Conservation (phyloP, 2,113 vertebrate species). For the Plecotus auritus region DNA sequence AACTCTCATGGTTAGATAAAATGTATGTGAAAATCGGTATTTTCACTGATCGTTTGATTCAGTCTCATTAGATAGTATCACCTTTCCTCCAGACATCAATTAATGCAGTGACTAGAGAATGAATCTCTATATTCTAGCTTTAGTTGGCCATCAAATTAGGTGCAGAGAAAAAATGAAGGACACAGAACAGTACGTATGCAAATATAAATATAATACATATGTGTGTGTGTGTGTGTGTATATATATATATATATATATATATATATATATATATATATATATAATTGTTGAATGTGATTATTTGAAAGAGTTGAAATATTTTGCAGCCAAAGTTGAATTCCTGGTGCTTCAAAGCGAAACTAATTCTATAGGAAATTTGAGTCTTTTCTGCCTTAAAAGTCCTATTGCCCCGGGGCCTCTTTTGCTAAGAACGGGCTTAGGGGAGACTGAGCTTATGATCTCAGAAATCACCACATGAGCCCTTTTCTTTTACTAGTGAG, state of each 20-base stretch:
- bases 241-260: neutral
- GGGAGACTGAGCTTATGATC: neutral
- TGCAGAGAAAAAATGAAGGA: slow-evolving; percentile 9
- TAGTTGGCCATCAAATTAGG: slow-evolving; percentile 46
- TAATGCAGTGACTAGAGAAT: slow-evolving; percentile 33
- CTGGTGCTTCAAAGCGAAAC: neutral
- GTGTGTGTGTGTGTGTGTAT: neutral
- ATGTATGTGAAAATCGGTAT: slow-evolving; percentile 62
- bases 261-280: too few species aligned
- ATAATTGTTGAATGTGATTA: neutral
- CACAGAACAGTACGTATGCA: neutral
- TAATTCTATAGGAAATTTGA: neutral
- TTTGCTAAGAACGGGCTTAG: neutral
- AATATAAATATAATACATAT: neutral
- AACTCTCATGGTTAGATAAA: slow-evolving; percentile 54
- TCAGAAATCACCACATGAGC: neutral
- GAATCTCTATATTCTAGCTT: neutral
- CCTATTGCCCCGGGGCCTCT: neutral
- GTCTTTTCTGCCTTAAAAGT: neutral
- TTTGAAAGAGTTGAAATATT: slow-evolving; percentile 1
- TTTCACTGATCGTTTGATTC: slow-evolving; percentile 62
- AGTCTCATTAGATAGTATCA: slow-evolving; percentile 59
- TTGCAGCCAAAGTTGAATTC: neutral
- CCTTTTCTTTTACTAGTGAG: neutral
- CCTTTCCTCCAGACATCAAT: slow-evolving; percentile 55